phyloP scores from a whole-genome alignment of 2,797 vertebrate species.

The Zenarchopterus dispar region DNA sequence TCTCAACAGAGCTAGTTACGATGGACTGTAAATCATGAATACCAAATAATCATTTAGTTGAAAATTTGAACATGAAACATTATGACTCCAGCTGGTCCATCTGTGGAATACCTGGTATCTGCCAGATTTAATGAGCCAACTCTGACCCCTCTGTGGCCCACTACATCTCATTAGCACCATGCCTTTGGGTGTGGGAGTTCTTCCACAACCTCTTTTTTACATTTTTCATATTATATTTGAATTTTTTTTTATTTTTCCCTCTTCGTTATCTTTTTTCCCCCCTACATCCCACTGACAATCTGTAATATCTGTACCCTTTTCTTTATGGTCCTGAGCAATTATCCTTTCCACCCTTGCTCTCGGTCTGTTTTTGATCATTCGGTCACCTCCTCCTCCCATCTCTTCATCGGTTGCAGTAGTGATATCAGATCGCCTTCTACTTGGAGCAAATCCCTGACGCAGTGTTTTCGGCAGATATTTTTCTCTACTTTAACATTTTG shows the following conservation, averaged over 20 bases:
- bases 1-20: too few relatives aligned
- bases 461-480: constrained; percentile 46
- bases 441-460: constrained; percentile 56
- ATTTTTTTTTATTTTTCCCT: neutral
- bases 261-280: constrained; percentile 18
- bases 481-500: constrained; percentile 44
- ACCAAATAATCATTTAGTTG: constrained; percentile 29
- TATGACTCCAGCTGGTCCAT: constrained; percentile 57
- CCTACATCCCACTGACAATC: too few relatives aligned
- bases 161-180: constrained; percentile 60
- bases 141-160: constrained; percentile 31
- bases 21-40: constrained; percentile 17
- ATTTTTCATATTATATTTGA: constrained; percentile 12
- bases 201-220: constrained; percentile 4
- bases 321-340: constrained; percentile 18
- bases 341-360: constrained; percentile 2
- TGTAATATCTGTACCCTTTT: constrained; percentile 13
- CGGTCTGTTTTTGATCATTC: constrained; percentile 1
- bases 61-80: constrained; percentile 29
- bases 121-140: constrained; percentile 60
- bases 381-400: constrained; percentile 21
- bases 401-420: constrained; percentile 24
- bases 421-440: constrained; percentile 7
- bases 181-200: constrained; percentile 39
- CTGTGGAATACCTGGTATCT: constrained; percentile 45